Conservation (phyloP, 64 coral and sea anemone species). For the Acropora yongei region DNA sequence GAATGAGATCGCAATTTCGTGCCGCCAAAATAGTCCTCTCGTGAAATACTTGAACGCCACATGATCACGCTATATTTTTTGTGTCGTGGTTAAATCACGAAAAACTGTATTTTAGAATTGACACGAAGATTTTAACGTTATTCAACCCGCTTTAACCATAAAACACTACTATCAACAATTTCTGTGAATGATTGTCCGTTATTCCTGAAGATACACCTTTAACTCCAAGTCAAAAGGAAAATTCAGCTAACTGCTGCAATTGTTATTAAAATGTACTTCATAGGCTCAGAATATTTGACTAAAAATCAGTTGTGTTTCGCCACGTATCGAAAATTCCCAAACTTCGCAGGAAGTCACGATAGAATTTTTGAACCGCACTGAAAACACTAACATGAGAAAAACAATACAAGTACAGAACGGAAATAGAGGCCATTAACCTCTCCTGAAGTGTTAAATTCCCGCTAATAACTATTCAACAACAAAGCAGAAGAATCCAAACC, state of each 20-base stretch:
- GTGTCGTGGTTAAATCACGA: background rate
- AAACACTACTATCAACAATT: too few species aligned
- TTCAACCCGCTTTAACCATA: background rate
- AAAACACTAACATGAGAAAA: background rate
- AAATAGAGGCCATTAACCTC: conserved; percentile 31
- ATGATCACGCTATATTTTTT: conserved; percentile 21
- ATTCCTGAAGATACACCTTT: too few species aligned
- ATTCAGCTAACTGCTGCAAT: too few species aligned
- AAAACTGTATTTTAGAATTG: background rate
- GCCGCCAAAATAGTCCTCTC: background rate
- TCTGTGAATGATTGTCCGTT: too few species aligned
- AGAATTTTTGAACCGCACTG: background rate
- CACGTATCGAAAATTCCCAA: background rate
- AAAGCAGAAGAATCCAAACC: conserved; percentile 15
- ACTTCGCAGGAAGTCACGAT: background rate
- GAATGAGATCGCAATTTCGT: conserved; percentile 23
- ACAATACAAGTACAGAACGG: background rate
- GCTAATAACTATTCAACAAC: conserved; percentile 32
- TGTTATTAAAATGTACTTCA: too few species aligned
- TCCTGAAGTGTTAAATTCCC: conserved; percentile 26
- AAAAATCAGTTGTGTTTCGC: background rate
- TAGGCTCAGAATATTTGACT: background rate
- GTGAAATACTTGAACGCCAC: background rate
- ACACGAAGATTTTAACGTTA: background rate
- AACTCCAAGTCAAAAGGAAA: too few species aligned